phyloP scores from a whole-genome alignment of 2,888 invertebrate species.

The Exephanes ischioxanthus region DNA sequence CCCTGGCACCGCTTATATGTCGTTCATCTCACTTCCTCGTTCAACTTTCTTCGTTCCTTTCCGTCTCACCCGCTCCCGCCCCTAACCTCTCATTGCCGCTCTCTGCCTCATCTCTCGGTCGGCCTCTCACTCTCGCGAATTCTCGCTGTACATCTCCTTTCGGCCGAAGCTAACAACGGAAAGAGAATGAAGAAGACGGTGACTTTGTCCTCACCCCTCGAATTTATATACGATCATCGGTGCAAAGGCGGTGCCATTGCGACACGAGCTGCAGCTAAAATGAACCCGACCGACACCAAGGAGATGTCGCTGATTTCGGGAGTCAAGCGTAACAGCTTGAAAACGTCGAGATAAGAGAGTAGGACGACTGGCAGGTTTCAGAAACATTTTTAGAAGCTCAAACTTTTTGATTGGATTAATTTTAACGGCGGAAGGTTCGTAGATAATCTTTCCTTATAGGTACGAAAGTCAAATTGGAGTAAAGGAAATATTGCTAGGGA shows the following conservation, averaged over 20 bases:
- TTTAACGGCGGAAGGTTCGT: neutral
- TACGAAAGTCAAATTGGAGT: neutral
- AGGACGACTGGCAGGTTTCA: neutral
- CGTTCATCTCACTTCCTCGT: conserved; percentile 60
- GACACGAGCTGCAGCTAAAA: conserved; percentile 67
- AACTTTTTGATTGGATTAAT: neutral
- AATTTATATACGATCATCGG: conserved; percentile 82
- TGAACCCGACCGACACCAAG: conserved; percentile 44
- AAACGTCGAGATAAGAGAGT: neutral
- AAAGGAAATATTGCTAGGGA: neutral
- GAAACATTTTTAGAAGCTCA: neutral
- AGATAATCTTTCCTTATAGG: neutral
- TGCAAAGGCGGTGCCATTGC: conserved; percentile 68
- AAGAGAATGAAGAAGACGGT: conserved; percentile 54
- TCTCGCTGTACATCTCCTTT: conserved; percentile 26
- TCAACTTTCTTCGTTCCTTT: conserved; percentile 53
- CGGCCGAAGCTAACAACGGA: conserved; percentile 29
- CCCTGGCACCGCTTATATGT: conserved; percentile 80
- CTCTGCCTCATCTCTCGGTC: conserved; percentile 64
- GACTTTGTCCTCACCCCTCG: conserved; percentile 56
- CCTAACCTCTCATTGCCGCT: conserved; percentile 46
- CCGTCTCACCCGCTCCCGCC: conserved; percentile 60
- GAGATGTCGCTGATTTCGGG: neutral
- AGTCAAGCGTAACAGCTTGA: neutral
- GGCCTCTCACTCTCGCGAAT: conserved; percentile 53